Evolutionary conservation across 92 coral and sea anemone genomes (phyloP).

Genomic region (Palythoa caribaeorum): DNA sequence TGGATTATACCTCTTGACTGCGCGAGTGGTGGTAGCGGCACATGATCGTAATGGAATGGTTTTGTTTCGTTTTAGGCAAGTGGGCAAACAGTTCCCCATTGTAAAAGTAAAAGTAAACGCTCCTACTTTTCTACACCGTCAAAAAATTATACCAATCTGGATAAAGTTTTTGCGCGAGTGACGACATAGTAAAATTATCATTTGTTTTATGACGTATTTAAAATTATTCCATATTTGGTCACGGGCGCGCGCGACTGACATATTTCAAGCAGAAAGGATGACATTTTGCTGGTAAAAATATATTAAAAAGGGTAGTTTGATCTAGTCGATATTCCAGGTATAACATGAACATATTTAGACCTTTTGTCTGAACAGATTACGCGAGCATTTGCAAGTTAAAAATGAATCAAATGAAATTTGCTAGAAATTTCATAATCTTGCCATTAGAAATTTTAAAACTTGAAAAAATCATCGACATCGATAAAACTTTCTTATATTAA

Average conservation of each 20-base stretch:
- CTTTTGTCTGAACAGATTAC: too few species aligned
- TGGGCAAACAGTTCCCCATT: constrained; percentile 35
- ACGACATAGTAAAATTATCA: constrained; percentile 5
- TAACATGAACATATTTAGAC: too few species aligned
- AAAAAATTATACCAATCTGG: background rate
- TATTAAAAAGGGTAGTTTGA: too few species aligned
- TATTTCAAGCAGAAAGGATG: background rate
- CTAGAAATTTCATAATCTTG: too few species aligned
- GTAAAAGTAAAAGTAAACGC: background rate
- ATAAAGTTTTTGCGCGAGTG: background rate
- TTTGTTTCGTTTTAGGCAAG: constrained; percentile 2
- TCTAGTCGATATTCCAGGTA: too few species aligned
- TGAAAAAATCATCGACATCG: too few species aligned
- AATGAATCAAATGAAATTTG: too few species aligned
- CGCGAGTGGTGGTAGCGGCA: background rate
- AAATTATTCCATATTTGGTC: constrained; percentile 17
- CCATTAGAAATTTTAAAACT: too few species aligned
- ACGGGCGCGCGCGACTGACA: background rate
- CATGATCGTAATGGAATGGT: constrained; percentile 3
- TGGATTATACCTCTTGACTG: background rate
- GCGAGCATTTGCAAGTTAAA: too few species aligned
- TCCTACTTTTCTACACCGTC: background rate
- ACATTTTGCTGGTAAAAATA: too few species aligned
- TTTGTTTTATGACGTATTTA: constrained; percentile 4
- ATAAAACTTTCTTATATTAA: too few species aligned